Evolutionary conservation across 2,113 vertebrate species (phyloP).

Genomic region (Eptatretus burgeri): DNA sequence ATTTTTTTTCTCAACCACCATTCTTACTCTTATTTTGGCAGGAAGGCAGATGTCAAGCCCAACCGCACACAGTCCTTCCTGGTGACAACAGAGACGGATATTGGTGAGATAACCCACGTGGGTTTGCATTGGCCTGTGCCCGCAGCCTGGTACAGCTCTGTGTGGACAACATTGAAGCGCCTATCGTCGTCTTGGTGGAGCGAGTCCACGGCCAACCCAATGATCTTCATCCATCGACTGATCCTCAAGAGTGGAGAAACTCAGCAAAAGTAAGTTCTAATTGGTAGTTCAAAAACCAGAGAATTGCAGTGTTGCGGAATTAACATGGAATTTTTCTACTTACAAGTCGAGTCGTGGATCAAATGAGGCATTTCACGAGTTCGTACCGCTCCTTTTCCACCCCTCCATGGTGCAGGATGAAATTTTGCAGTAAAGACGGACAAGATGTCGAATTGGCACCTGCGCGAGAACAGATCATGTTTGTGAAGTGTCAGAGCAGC

Average conservation of each 20-base stretch:
- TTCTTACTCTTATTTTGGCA: background rate
- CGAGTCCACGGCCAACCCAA: background rate
- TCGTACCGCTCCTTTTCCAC: too few relatives aligned
- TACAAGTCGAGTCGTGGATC: too few relatives aligned
- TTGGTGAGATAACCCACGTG: slow-evolving; percentile 44
- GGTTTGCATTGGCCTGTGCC: slow-evolving; percentile 38
- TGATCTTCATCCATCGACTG: slow-evolving; percentile 24
- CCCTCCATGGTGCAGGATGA: too few relatives aligned
- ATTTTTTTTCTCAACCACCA: too few relatives aligned
- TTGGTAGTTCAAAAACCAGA: too few relatives aligned
- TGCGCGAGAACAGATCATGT: too few relatives aligned
- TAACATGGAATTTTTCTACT: too few relatives aligned
- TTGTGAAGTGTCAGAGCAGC: too few relatives aligned
- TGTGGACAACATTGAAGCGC: background rate
- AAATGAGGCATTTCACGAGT: too few relatives aligned
- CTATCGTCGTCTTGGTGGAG: background rate
- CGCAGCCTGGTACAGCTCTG: slow-evolving; percentile 22
- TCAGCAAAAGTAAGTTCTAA: slow-evolving; percentile 33
- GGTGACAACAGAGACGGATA: slow-evolving; percentile 39
- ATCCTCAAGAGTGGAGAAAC: slow-evolving; percentile 53
- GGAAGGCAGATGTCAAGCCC: background rate
- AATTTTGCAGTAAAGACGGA: too few relatives aligned
- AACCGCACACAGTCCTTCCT: slow-evolving; percentile 54
- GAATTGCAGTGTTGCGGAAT: too few relatives aligned
- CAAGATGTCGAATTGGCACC: too few relatives aligned